Conservation (phyloP, 2,113 vertebrate genomes). For the Hydrolagus affinis region DNA sequence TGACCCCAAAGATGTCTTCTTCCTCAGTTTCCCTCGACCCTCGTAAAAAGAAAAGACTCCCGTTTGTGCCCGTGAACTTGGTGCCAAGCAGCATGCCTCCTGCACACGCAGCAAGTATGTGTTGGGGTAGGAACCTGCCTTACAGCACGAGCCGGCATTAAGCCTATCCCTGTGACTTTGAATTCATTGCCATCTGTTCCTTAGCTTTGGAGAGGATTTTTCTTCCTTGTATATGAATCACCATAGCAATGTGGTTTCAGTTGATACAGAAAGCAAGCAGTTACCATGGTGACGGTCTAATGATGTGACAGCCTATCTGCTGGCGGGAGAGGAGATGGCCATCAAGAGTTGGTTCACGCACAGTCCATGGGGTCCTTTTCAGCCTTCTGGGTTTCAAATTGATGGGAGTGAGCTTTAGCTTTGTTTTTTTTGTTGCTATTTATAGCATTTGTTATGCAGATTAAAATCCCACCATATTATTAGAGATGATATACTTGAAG, state of each 20-base stretch:
- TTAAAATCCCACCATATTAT: not conserved
- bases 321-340: slow-evolving; percentile 33
- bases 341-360: slow-evolving; percentile 2
- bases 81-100: no score
- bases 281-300: slow-evolving; percentile 86
- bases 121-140: not conserved
- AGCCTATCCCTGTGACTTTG: slow-evolving; percentile 54
- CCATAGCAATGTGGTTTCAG: slow-evolving; percentile 83
- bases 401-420: not conserved
- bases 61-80: not conserved
- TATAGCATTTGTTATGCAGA: no score
- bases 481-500: not conserved
- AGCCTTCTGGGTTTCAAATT: not conserved
- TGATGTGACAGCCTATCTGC: slow-evolving; percentile 70
- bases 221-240: slow-evolving; percentile 85
- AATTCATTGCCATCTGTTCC: slow-evolving; percentile 79
- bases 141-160: not conserved
- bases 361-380: not conserved
- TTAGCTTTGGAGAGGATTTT: slow-evolving; percentile 74
- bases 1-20: no score
- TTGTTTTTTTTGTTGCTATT: not conserved
- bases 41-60: not conserved
- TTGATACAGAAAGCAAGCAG: slow-evolving; percentile 94
- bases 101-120: not conserved
- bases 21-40: not conserved